phyloP scores from a whole-genome alignment of 2,113 vertebrate species.

The Cariama cristata region DNA sequence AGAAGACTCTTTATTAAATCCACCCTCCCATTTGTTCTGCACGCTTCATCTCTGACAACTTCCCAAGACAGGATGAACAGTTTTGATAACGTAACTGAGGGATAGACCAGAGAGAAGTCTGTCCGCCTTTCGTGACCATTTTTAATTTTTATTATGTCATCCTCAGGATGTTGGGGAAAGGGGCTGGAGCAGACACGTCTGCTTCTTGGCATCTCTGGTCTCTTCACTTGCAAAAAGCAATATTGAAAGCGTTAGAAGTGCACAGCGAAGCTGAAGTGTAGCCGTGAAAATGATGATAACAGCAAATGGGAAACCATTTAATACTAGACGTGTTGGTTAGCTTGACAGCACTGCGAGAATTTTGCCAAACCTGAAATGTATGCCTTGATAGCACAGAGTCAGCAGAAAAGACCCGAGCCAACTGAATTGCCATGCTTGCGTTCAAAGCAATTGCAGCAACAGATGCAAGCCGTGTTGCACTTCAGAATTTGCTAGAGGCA shows the following conservation, averaged over 20 bases:
- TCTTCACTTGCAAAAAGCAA: neutral
- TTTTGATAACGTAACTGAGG: neutral
- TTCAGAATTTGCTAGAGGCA: neutral
- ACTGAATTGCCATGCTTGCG: neutral
- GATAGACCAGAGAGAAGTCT: neutral
- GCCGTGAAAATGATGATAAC: slow-evolving; percentile 41
- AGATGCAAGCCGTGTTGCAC: neutral
- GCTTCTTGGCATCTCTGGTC: neutral
- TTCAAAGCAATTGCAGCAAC: neutral
- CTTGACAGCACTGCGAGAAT: neutral
- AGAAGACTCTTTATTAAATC: slow-evolving; percentile 1
- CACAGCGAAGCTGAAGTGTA: neutral
- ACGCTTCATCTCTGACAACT: neutral
- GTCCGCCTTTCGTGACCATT: neutral
- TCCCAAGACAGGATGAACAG: neutral
- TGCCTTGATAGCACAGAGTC: neutral
- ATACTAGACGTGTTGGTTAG: neutral
- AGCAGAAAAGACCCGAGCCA: neutral
- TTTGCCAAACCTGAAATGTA: neutral
- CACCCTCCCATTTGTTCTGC: neutral
- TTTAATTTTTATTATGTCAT: neutral
- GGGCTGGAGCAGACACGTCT: neutral
- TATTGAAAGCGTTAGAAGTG: neutral
- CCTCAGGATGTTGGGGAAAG: neutral
- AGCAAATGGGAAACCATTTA: slow-evolving; percentile 39